phyloP scores from a whole-genome alignment of 2,113 vertebrate species.

The Panthera uncia region DNA sequence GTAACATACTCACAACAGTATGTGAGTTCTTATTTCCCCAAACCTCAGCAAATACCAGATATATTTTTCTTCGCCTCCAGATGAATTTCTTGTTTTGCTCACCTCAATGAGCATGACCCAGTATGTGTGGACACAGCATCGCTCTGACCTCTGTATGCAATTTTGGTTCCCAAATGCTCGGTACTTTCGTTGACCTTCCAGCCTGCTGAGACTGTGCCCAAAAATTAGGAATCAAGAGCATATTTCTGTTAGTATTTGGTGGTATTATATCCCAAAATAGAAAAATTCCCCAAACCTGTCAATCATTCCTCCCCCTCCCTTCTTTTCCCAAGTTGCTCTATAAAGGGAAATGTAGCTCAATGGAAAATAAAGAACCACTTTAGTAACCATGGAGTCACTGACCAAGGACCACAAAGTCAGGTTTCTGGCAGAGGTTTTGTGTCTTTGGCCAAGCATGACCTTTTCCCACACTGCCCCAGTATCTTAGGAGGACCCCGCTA shows the following conservation, averaged over 20 bases:
- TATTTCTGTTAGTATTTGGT: neutral
- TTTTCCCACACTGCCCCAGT: neutral
- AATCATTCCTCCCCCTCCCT: neutral
- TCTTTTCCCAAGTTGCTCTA: neutral
- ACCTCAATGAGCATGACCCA: neutral
- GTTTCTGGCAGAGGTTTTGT: neutral
- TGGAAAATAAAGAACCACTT: neutral
- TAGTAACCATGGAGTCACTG: neutral
- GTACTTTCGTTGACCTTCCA: neutral
- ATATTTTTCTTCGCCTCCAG: neutral
- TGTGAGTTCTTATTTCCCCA: neutral
- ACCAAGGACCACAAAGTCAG: neutral
- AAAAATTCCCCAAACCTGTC: neutral
- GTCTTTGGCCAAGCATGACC: neutral
- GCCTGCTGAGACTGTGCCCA: neutral
- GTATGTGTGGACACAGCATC: neutral
- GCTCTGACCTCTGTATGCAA: neutral
- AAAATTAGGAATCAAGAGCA: neutral
- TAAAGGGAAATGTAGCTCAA: neutral
- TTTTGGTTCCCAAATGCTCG: neutral
- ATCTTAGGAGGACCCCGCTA: neutral
- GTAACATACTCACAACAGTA: neutral
- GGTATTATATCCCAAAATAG: neutral
- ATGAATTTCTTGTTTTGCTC: neutral
- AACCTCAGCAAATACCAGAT: neutral